These are phyloP conservation scores for Pseudorectes ferrugineus DNA, from an alignment of 2,113 vertebrate species.

Conservation along the genomic window DNA sequence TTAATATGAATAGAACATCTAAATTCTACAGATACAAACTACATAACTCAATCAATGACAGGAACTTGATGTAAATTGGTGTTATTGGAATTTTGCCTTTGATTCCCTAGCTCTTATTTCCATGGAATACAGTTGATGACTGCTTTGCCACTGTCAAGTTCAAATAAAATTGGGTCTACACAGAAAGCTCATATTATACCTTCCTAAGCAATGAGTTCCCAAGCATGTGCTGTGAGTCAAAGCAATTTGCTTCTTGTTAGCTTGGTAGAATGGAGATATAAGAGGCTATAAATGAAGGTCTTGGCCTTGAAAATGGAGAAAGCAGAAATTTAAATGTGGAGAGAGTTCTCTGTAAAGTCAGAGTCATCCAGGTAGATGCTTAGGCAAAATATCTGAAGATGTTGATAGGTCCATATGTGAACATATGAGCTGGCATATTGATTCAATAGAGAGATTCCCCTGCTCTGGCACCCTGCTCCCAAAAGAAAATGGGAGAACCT, in stretches of 20 bases:
- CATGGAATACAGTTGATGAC: not conserved
- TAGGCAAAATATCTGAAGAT: not conserved
- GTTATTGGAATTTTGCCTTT: not conserved
- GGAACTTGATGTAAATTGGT: not conserved
- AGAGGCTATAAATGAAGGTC: not conserved
- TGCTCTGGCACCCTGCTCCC: not conserved
- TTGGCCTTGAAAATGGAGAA: not conserved
- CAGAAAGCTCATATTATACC: not conserved
- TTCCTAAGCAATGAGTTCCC: not conserved
- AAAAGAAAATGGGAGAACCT: not conserved
- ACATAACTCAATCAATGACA: not conserved
- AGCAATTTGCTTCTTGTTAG: accelerated
- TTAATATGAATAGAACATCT: not conserved
- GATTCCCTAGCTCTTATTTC: not conserved
- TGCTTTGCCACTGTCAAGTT: not conserved
- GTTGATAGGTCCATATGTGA: not conserved
- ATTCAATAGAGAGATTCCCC: not conserved
- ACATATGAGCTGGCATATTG: not conserved
- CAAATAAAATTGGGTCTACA: not conserved
- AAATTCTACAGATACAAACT: not conserved
- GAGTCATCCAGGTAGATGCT: not conserved
- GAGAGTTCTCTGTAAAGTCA: not conserved
- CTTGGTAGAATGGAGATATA: not conserved
- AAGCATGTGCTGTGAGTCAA: not conserved
- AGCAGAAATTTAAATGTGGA: not conserved